These are phyloP conservation scores for Tychaedon coryphoeus DNA, from an alignment of 2,113 vertebrate genomes.

Conservation along the genomic window DNA sequence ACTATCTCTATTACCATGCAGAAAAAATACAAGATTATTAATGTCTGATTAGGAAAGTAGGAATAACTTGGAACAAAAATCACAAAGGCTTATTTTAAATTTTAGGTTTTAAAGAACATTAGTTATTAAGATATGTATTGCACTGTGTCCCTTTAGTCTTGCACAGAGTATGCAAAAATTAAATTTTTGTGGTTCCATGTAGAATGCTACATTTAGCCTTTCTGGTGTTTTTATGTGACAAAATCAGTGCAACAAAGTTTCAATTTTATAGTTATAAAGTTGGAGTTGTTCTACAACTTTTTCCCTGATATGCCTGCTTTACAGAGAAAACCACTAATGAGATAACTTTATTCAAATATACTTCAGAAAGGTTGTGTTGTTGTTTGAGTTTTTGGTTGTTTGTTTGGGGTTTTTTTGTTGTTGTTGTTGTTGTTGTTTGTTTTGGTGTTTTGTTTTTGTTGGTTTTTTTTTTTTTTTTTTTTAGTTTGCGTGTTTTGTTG, in stretches of 20 bases:
- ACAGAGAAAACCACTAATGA: background rate
- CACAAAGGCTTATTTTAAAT: background rate
- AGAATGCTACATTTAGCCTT: background rate
- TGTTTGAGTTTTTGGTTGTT: background rate
- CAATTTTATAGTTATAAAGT: background rate
- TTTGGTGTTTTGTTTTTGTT: no score
- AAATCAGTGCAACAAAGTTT: background rate
- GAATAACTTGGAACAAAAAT: background rate
- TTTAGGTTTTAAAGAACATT: background rate
- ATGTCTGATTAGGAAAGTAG: background rate
- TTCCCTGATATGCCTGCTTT: background rate
- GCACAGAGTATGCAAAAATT: background rate
- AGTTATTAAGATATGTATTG: background rate
- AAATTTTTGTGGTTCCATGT: background rate
- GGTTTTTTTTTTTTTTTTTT: background rate
- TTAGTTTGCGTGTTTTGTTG: background rate
- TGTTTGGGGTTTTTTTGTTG: no score
- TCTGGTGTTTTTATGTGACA: background rate
- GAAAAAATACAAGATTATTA: background rate
- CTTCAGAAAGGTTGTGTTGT: background rate
- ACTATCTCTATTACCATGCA: background rate
- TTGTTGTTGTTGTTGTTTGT: background rate
- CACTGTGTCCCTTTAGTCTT: background rate
- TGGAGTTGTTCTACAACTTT: background rate
- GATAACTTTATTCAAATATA: background rate